Evolutionary conservation across 1,140 invertebrate genomes (phyloP), one percentile per base, ranked within the genome.

Genomic region (Manduca sexta): DNA sequence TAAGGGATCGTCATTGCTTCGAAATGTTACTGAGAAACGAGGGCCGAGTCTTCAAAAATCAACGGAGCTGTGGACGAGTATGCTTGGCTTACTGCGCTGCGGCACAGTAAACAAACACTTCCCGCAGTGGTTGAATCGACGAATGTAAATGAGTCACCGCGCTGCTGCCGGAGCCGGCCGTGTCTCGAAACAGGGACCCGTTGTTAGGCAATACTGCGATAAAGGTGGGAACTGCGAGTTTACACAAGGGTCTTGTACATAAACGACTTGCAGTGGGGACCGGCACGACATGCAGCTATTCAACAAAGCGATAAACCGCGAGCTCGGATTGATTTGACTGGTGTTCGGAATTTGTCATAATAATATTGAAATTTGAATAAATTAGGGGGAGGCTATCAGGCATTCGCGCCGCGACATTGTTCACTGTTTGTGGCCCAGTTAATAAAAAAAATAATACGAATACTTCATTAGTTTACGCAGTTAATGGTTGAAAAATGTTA

Each of bases 401-500:
- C 84, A 86, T 86, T 86, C 78, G 71, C 76, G 78, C 77, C 78
- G 77, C 73, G 73, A 69, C 69, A 80, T 77, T 70, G 34, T 56
- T 55, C 71, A 69, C 60, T 67, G 62, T 59, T 72, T 64, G 52
- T 69, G 74, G 72, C 82, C 73, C 74, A 69, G 84, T 87, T 87
- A 85, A 83, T 86, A 58, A 68, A 45, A 57, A 67, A 12, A 43
- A 79, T 71, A 71, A 69, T 72, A 74, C 69, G 67, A 68, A 65
- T 79, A 74, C 59, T 72, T 60, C 52, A 84, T 85, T 84, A 84
- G 80, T 85, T 74, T 70, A 84, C 80, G 73, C 69, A 78, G 80
- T 85, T 84, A 84, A 84, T 85, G 82, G 75, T 81, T 84, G 76
- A 77, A 63, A 77, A 70, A 77, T 85, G 80, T 85, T 85, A 84